phyloP scores from a whole-genome alignment of 2,888 invertebrate genomes.

The Phalera bucephala region DNA sequence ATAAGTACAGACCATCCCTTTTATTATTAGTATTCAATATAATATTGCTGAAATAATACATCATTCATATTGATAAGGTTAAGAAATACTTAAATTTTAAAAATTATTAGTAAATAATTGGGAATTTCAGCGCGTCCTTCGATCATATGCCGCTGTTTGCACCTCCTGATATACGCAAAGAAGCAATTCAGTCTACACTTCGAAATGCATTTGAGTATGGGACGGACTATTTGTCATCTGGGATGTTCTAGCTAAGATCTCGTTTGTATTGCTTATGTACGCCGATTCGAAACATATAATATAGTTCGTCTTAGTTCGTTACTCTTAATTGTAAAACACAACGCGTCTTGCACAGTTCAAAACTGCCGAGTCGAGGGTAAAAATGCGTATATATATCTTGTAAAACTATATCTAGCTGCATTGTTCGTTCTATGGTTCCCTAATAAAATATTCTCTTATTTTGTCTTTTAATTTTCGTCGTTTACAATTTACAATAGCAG shows the following conservation, averaged over 20 bases:
- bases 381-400: slow-evolving; percentile 20
- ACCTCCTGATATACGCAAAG: slow-evolving; percentile 4
- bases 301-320: slow-evolving; percentile 30
- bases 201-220: slow-evolving; percentile 45
- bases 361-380: slow-evolving; percentile 7
- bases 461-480: slow-evolving; percentile 24
- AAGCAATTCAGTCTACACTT: slow-evolving; percentile 36
- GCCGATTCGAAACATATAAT: slow-evolving; percentile 5
- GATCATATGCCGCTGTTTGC: slow-evolving; percentile 6
- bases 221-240: slow-evolving; percentile 50
- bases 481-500: slow-evolving; percentile 39
- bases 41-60: too few relatives aligned
- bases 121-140: not conserved
- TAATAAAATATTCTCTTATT: slow-evolving; percentile 29
- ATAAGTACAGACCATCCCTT: too few relatives aligned
- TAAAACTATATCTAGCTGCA: slow-evolving; percentile 39
- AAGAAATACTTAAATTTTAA: too few relatives aligned
- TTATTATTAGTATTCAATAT: too few relatives aligned
- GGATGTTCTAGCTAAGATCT: slow-evolving; percentile 4
- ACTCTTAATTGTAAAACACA: slow-evolving; percentile 30
- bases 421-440: slow-evolving; percentile 27
- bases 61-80: too few relatives aligned
- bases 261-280: not conserved
- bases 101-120: not conserved
- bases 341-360: slow-evolving; percentile 14